Evolutionary conservation across 2,888 invertebrate species (phyloP), one percentile per base, ranked within the genome.

Genomic region (Drosophila meridiana): DNA sequence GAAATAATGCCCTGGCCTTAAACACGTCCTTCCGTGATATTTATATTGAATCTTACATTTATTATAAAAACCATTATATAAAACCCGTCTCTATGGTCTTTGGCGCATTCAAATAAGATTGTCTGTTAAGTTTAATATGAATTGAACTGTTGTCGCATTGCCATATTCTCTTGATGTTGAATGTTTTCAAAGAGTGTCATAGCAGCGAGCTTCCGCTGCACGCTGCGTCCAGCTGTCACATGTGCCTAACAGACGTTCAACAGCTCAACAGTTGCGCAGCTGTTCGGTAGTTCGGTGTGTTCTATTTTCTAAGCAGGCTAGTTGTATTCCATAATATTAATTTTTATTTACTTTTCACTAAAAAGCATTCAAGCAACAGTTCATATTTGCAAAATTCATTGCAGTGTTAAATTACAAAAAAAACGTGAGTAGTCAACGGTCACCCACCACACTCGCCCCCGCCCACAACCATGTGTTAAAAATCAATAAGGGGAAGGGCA

Each of bases 321-420:
- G 81, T 47, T 64, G 40, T 81, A 73, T 66, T 62, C 34, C 38
- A 60, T 48, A 77, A 65, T 38, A 68, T 66, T 60, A 50, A 67
- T 69, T 77, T 67, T 11, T 65, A 68, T 70, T 81, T 84, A 82
- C 64, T 85, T 76, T 72, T 82, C 66, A 86, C 76, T 70, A 63
- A 82, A 78, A 86, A 75, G 68, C 76, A 73, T 66, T 61, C 69
- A 69, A 73, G 56, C 53, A 52, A 64, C 60, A 62, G 56, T 74
- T 70, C 45, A 70, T 73, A 74, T 74, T 78, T 80, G 88, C 86
- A 82, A 86, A 86, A 86, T 86, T 89, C 66, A 69, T 71, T 77
- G 75, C 80, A 73, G 83, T 86, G 70, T 81, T 78, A 78, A 87
- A 76, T 80, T 76, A 66, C 47, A 47, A 62, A 30, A 66, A 47